Evolutionary conservation across 2,888 invertebrate species (phyloP).

Genomic region (Oligia fasciuncula): DNA sequence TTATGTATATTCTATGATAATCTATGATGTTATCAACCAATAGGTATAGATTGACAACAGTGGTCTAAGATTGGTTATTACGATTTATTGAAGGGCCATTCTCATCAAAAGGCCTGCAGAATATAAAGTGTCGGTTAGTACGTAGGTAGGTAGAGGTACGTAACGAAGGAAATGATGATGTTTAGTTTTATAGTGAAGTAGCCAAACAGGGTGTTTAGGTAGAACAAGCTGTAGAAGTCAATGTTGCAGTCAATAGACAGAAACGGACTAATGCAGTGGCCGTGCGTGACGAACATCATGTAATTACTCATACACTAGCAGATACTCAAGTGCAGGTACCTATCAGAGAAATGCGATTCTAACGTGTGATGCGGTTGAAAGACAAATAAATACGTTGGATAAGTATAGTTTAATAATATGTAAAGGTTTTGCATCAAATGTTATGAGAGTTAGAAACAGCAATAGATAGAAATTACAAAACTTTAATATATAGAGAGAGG

Average conservation of each 20-base stretch:
- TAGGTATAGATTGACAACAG: slow-evolving; percentile 16
- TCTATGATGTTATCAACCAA: not conserved
- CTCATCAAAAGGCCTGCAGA: slow-evolving; percentile 27
- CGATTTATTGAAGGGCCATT: slow-evolving; percentile 18
- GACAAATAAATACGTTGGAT: slow-evolving; percentile 10
- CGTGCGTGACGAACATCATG: slow-evolving; percentile 7
- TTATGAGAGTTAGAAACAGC: not conserved
- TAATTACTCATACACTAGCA: slow-evolving; percentile 36
- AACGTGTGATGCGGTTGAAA: slow-evolving; percentile 3
- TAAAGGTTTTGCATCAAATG: not conserved
- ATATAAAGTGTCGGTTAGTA: not conserved
- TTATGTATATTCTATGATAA: not conserved
- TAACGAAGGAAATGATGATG: not conserved
- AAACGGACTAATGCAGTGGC: slow-evolving; percentile 16
- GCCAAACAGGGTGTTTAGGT: not conserved
- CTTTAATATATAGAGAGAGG: not conserved
- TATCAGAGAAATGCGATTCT: slow-evolving; percentile 21
- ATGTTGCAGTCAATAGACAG: slow-evolving; percentile 30
- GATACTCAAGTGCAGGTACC: not conserved
- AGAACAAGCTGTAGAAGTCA: not conserved
- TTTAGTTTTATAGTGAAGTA: not conserved
- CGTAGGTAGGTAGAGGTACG: not conserved
- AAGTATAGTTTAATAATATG: not conserved
- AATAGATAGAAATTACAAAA: not conserved
- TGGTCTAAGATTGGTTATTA: slow-evolving; percentile 21